Conservation (phyloP, 2,113 vertebrate species). For the Ochotona princeps region DNA sequence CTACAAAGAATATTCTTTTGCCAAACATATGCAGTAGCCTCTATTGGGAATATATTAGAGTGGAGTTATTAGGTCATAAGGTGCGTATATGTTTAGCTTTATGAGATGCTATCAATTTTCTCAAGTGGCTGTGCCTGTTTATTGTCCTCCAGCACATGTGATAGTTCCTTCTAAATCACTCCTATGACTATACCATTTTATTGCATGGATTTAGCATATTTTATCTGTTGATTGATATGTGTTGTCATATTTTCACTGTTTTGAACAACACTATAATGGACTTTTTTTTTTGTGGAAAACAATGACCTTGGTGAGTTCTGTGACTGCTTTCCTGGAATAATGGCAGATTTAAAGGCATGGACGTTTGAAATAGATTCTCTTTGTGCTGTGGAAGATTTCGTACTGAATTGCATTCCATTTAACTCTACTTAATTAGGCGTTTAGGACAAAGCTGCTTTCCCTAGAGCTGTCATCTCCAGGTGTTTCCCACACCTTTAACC, state of each 20-base stretch:
- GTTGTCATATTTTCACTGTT: slow-evolving; percentile 26
- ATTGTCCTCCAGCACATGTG: not conserved
- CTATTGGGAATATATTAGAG: not conserved
- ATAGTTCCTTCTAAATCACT: not conserved
- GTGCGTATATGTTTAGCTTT: not conserved
- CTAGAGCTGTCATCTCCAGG: not conserved
- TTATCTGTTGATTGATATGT: not conserved
- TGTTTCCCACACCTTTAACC: slow-evolving; percentile 8
- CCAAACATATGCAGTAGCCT: not conserved
- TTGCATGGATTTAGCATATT: slow-evolving; percentile 19
- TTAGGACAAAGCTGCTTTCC: not conserved
- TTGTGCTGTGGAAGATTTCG: slow-evolving; percentile 26
- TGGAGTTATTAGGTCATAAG: not conserved
- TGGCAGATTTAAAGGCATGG: not conserved
- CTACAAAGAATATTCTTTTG: not conserved
- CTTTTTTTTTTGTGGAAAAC: slow-evolving; percentile 30
- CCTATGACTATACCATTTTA: not conserved
- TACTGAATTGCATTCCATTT: slow-evolving; percentile 9
- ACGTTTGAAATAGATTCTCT: slow-evolving; percentile 24
- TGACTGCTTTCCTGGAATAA: slow-evolving; percentile 5
- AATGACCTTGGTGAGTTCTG: not conserved
- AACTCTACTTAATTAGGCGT: not conserved
- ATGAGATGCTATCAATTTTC: not conserved
- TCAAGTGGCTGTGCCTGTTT: not conserved
- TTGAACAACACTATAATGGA: not conserved